Conservation (phyloP, 2,888 invertebrate species). For the Pinctada fucata region DNA sequence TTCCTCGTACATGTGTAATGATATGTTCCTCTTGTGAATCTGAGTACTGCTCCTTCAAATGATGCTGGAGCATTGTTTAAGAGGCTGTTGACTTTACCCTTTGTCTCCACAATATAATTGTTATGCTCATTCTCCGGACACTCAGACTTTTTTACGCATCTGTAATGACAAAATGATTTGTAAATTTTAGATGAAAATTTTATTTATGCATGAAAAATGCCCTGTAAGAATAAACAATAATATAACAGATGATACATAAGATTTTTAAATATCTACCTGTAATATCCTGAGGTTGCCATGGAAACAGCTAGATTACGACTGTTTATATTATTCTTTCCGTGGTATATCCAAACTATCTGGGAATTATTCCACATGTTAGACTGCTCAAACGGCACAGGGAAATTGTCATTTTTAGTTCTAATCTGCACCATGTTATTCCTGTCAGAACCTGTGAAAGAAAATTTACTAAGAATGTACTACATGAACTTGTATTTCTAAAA, state of each 20-base stretch:
- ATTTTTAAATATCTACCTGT: conserved; percentile 53
- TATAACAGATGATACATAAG: neutral
- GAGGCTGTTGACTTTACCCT: conserved; percentile 59
- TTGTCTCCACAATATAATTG: conserved; percentile 53
- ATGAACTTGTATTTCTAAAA: too few relatives aligned
- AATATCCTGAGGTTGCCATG: conserved; percentile 75
- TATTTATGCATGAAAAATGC: neutral
- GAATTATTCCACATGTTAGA: conserved; percentile 70
- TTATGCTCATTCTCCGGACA: conserved; percentile 45
- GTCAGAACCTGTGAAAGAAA: conserved; percentile 68
- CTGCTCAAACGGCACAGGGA: conserved; percentile 71
- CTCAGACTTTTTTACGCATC: conserved; percentile 53
- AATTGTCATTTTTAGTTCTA: conserved; percentile 66
- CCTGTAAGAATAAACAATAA: neutral
- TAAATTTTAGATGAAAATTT: neutral
- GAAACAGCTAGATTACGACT: conserved; percentile 69
- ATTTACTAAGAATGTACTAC: neutral
- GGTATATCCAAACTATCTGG: conserved; percentile 68
- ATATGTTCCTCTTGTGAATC: conserved; percentile 68
- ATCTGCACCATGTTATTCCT: conserved; percentile 73
- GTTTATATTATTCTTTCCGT: conserved; percentile 55
- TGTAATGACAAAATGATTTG: conserved; percentile 32
- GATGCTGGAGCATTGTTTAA: conserved; percentile 76
- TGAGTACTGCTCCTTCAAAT: conserved; percentile 71
- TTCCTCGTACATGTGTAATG: conserved; percentile 75